Evolutionary conservation across 1,140 invertebrate genomes (phyloP), one percentile per base, ranked within the genome.

Genomic region (Heliconius eleuchia): DNA sequence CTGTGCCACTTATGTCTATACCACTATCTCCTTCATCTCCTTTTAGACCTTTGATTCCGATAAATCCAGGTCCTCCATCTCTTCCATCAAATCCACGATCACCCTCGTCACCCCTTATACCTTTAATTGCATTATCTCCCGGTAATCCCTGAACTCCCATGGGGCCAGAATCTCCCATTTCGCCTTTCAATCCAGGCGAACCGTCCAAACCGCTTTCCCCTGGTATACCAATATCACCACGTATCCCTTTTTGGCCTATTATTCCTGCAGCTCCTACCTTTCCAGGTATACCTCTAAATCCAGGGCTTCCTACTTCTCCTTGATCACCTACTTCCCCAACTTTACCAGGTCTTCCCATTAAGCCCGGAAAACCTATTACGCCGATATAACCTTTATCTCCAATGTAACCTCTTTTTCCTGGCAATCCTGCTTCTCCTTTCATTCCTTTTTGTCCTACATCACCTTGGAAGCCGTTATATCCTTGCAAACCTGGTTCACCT

Each of bases 171-270:
- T 74, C 46, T 46, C 91, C 91, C 16, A 57, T 52, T n/a, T 84
- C 23, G 18, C 91, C 91, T 71, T 39, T n/a, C 16, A 85, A 79
- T 37, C 95, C 96, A 80, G 91, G 86, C 34, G 86, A 73, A 42
- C 97, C 97, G 82, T 95, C 88, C 37, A 95, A 89, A 73, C 97
- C 97, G 70, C 84, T 85, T 82, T 83, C 90, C 16, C 97, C 97
- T n/a, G 87, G 80, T 27, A 84, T 87, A 8, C 97, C 97, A 23
- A 82, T 81, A 27, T 83, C 83, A 74, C 97, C 96, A 73, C 95
- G 88, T 16, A 34, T n/a, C 42, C 84, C 84, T 2, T 95, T 93
- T 42, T 89, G 87, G 60, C 96, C 80, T n/a, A n/a, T 27, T 23
- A 75, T 27, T 52, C 80, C 80, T n/a, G 27, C 46, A 27, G 50